Conservation (phyloP, 1,140 invertebrate genomes). For the Hylaeus volcanicus region DNA sequence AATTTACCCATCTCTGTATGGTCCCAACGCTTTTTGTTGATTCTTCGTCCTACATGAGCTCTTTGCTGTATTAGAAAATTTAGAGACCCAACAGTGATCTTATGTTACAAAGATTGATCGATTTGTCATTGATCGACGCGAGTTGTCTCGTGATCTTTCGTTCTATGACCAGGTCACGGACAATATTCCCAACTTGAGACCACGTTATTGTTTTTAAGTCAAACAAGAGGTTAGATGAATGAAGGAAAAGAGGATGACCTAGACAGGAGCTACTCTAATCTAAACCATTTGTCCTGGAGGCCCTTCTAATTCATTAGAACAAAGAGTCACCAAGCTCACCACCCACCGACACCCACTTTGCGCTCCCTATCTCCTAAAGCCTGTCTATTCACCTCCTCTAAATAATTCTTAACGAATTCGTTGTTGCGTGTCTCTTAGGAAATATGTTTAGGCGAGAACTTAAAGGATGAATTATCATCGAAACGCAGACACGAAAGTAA, state of each 20-base stretch:
- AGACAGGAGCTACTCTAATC: no score
- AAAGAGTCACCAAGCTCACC: constrained; percentile 48
- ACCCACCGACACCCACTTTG: not conserved
- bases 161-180: not conserved
- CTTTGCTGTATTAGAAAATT: constrained; percentile 25
- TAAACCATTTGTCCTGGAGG: no score
- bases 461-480: constrained; percentile 35
- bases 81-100: constrained; percentile 37
- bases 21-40: constrained; percentile 40
- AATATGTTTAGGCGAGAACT: constrained; percentile 63
- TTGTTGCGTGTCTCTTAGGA: constrained; percentile 70
- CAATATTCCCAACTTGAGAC: constrained; percentile 13
- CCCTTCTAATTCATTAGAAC: constrained; percentile 2
- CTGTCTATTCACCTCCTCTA: constrained; percentile 41
- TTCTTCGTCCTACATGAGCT: constrained; percentile 21
- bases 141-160: not conserved
- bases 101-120: not conserved
- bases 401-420: constrained; percentile 59
- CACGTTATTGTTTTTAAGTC: constrained; percentile 17
- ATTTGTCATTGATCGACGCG: not conserved
- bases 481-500: not conserved
- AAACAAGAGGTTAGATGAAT: constrained; percentile 45
- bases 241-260: constrained; percentile 6
- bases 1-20: constrained; percentile 35
- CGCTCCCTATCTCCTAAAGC: constrained; percentile 8